Evolutionary conservation across 2,797 vertebrate species (phyloP).

Genomic region (Lacerta agilis): DNA sequence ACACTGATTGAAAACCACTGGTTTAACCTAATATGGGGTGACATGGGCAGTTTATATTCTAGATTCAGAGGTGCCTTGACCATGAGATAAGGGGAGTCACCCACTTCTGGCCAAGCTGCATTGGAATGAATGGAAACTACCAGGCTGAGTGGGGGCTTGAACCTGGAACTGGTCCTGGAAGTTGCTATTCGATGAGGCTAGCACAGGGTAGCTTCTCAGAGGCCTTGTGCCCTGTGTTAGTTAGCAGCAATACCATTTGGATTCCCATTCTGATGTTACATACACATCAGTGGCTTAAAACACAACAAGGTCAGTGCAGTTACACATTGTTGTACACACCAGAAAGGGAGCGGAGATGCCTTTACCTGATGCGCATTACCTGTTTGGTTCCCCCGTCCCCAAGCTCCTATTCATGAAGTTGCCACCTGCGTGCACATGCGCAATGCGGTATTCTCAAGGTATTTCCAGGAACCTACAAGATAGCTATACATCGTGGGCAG

Average conservation of each 20-base stretch:
- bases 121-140: background rate
- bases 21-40: background rate
- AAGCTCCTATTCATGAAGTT: too few relatives aligned
- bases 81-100: background rate
- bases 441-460: too few relatives aligned
- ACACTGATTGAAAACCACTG: too few relatives aligned
- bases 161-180: background rate
- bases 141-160: background rate
- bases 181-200: background rate
- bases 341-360: too few relatives aligned
- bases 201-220: background rate
- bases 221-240: background rate
- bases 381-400: too few relatives aligned
- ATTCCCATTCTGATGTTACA: background rate
- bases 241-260: background rate
- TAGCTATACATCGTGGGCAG: too few relatives aligned
- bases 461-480: too few relatives aligned
- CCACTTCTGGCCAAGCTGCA: background rate
- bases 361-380: too few relatives aligned
- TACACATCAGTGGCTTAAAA: too few relatives aligned
- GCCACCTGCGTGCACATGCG: too few relatives aligned
- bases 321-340: too few relatives aligned
- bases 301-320: too few relatives aligned
- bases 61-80: background rate
- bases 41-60: background rate